Evolutionary conservation across 2,888 invertebrate species (phyloP).

Genomic region (Pachycephus smyrnensis): DNA sequence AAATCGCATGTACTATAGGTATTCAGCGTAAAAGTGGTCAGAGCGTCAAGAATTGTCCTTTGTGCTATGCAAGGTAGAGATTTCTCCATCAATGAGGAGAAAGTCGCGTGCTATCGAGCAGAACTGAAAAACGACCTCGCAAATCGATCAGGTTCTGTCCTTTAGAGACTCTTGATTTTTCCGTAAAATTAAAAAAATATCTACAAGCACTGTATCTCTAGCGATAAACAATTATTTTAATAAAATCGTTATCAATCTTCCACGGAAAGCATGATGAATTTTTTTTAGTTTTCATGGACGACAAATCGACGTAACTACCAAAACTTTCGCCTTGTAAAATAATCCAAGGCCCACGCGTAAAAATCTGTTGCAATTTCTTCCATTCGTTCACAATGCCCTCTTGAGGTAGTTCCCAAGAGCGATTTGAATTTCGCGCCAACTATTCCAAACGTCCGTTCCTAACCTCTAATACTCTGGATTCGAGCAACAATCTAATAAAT

Average conservation of each 20-base stretch:
- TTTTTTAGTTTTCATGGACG: background rate
- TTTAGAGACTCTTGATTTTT: background rate
- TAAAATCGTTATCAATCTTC: background rate
- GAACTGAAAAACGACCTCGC: background rate
- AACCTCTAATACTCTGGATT: background rate
- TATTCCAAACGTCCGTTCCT: background rate
- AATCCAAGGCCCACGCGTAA: background rate
- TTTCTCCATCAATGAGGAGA: conserved; percentile 35
- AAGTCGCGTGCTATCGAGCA: conserved; percentile 21
- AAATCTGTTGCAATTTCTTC: background rate
- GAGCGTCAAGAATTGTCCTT: background rate
- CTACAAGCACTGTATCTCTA: background rate
- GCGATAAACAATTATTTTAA: background rate
- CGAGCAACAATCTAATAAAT: background rate
- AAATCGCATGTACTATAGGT: background rate
- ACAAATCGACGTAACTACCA: background rate
- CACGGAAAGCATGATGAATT: background rate
- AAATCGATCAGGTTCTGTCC: background rate
- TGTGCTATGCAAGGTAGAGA: background rate
- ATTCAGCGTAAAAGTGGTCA: background rate
- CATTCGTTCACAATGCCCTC: background rate
- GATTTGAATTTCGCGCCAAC: background rate
- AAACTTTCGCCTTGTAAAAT: background rate
- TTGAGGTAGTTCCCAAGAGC: background rate
- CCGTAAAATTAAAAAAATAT: background rate